phyloP scores from a whole-genome alignment of 2,113 vertebrate genomes.

The Aramus guarauna region DNA sequence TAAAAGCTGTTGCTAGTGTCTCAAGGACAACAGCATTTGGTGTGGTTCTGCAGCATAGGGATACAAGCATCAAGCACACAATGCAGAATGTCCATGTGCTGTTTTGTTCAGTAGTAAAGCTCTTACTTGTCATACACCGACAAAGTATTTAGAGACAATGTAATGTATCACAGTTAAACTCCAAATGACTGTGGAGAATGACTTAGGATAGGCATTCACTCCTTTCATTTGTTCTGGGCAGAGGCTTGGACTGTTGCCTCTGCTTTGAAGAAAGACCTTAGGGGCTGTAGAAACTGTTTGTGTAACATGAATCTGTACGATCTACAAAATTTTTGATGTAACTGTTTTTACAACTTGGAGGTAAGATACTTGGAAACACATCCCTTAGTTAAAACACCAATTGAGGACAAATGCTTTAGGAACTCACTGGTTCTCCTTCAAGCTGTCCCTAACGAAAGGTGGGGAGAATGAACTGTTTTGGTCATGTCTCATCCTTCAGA shows the following conservation, averaged over 20 bases:
- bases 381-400: background rate
- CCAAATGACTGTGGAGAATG: background rate
- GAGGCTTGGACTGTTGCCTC: background rate
- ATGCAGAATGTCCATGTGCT: background rate
- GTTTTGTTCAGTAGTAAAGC: background rate
- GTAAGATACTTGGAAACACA: background rate
- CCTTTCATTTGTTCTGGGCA: background rate
- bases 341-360: background rate
- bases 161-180: background rate
- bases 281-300: background rate
- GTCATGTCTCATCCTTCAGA: background rate
- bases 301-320: background rate
- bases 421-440: constrained; percentile 18
- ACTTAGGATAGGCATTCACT: background rate
- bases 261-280: background rate
- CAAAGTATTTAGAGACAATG: background rate
- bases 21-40: background rate
- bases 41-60: background rate
- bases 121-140: background rate
- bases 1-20: background rate
- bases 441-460: background rate
- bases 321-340: background rate
- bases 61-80: background rate
- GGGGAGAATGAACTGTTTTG: background rate
- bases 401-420: background rate